These are phyloP conservation scores for Dromococcyx pavoninus DNA, from an alignment of 2,797 vertebrate species.

Conservation along the genomic window DNA sequence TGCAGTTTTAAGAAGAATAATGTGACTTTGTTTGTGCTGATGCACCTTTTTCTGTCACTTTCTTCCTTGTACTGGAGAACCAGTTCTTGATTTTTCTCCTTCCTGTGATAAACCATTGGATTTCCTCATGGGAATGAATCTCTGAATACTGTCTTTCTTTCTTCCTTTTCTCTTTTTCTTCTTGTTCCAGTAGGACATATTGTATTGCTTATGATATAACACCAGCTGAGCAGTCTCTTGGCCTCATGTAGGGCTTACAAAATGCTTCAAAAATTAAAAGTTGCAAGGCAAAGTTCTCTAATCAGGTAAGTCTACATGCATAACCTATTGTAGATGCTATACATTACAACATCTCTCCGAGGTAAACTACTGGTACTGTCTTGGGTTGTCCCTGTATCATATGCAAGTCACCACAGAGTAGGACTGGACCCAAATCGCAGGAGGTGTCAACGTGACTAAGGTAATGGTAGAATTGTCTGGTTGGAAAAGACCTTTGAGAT, in stretches of 20 bases:
- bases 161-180: not conserved
- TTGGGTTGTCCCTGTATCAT: not conserved
- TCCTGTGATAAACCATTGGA: not conserved
- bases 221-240: not conserved
- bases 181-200: not conserved
- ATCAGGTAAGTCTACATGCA: not conserved
- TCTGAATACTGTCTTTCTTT: not conserved
- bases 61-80: not conserved
- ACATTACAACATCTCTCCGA: rapidly evolving
- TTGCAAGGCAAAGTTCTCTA: not conserved
- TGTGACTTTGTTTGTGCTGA: rapidly evolving
- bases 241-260: not conserved
- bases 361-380: not conserved
- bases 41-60: not conserved
- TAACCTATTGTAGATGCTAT: not conserved
- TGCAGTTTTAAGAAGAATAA: not conserved
- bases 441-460: not conserved
- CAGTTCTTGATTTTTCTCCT: not conserved
- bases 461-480: too few relatives aligned
- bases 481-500: too few relatives aligned
- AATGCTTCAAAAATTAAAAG: not conserved
- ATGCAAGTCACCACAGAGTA: not conserved
- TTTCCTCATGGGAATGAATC: not conserved
- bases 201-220: not conserved
- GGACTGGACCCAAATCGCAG: not conserved